Evolutionary conservation across 2,888 invertebrate species (phyloP).

Genomic region (Mythimna ferrago): DNA sequence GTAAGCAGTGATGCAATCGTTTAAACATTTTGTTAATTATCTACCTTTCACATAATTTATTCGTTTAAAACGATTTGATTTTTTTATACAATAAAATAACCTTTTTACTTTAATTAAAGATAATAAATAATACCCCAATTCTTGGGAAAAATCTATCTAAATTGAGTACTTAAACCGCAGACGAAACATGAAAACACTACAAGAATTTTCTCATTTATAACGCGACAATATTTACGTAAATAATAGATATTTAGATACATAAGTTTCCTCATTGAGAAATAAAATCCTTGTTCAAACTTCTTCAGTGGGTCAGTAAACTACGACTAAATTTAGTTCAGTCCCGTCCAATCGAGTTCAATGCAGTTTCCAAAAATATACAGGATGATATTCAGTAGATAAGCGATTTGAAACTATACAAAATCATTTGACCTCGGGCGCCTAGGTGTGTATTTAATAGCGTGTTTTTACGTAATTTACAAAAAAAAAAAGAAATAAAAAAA

Average conservation of each 20-base stretch:
- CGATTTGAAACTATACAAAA: slow-evolving; percentile 5
- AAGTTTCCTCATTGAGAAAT: slow-evolving; percentile 39
- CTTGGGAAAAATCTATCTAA: background rate
- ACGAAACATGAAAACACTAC: background rate
- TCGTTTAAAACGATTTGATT: too few species aligned
- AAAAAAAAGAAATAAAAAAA: too few species aligned
- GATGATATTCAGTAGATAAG: slow-evolving; percentile 38
- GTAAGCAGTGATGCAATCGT: too few species aligned
- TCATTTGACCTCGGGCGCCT: too few species aligned
- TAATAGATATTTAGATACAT: background rate
- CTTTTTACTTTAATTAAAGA: too few species aligned
- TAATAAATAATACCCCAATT: background rate
- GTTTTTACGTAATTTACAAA: too few species aligned
- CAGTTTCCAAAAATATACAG: slow-evolving; percentile 74
- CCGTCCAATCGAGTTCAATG: slow-evolving; percentile 75
- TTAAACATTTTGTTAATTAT: too few species aligned
- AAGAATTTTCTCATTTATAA: background rate
- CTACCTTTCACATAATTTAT: too few species aligned
- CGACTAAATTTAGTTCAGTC: slow-evolving; percentile 71
- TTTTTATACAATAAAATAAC: too few species aligned
- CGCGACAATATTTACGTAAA: background rate
- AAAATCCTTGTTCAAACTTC: slow-evolving; percentile 38
- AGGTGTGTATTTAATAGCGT: too few species aligned
- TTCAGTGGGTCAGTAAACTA: slow-evolving; percentile 69
- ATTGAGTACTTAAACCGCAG: background rate